These are phyloP conservation scores for Pasiphila rectangulata DNA, from an alignment of 2,888 invertebrate species.

Conservation along the genomic window DNA sequence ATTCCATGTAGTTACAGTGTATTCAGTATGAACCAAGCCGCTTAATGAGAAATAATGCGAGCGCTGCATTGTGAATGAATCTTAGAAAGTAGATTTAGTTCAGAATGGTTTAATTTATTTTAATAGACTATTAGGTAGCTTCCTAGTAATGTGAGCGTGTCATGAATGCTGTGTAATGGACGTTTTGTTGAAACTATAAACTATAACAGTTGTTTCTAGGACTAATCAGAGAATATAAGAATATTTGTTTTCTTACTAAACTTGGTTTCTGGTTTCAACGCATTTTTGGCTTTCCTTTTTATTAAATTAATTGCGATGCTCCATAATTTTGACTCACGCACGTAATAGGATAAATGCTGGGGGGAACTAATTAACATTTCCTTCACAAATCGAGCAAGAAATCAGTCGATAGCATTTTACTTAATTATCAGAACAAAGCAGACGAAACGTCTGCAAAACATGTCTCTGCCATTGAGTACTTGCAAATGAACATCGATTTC, in stretches of 20 bases:
- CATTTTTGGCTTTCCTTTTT: too few species aligned
- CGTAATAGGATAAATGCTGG: too few species aligned
- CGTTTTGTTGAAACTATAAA: background rate
- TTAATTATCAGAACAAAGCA: slow-evolving; percentile 32
- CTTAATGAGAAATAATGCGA: slow-evolving; percentile 15
- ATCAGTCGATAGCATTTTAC: slow-evolving; percentile 12
- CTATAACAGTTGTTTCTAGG: too few species aligned
- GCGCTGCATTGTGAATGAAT: slow-evolving; percentile 9
- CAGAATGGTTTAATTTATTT: slow-evolving; percentile 21
- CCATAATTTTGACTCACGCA: too few species aligned
- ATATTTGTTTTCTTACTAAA: too few species aligned
- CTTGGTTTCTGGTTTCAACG: too few species aligned
- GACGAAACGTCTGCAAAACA: slow-evolving; percentile 35
- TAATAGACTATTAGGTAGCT: slow-evolving; percentile 20
- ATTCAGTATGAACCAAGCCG: slow-evolving; percentile 18
- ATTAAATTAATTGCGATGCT: too few species aligned
- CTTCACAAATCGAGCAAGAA: too few species aligned
- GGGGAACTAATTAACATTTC: slow-evolving; percentile 7
- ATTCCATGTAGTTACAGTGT: slow-evolving; percentile 1
- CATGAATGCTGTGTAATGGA: slow-evolving; percentile 9
- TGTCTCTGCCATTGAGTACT: slow-evolving; percentile 24
- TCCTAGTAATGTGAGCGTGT: slow-evolving; percentile 18
- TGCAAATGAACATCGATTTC: slow-evolving; percentile 53
- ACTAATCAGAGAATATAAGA: too few species aligned
- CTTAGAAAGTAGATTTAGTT: slow-evolving; percentile 30